Evolutionary conservation across 1,140 invertebrate species (phyloP).

Genomic region (Grapholita molesta): DNA sequence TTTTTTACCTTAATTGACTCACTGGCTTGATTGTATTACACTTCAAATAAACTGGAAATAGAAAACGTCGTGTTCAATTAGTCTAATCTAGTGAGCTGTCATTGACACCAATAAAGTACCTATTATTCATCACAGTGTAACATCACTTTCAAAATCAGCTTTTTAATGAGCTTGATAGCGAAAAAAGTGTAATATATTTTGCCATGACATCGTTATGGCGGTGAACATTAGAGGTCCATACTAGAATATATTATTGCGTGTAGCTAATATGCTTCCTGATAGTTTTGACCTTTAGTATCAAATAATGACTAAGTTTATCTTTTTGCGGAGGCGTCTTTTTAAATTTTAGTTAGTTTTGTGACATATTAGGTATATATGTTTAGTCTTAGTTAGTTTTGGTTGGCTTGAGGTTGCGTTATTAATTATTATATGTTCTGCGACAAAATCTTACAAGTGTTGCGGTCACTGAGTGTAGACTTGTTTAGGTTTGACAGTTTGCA

Average conservation of each 20-base stretch:
- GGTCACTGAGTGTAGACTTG: too few species aligned
- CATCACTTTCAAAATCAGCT: neutral
- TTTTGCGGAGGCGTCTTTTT: neutral
- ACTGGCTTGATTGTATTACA: neutral
- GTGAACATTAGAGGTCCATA: neutral
- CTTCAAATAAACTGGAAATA: neutral
- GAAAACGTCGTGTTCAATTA: neutral
- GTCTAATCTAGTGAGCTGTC: neutral
- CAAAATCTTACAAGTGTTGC: too few species aligned
- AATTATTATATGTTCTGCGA: too few species aligned
- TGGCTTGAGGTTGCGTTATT: too few species aligned
- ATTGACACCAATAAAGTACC: slow-evolving; percentile 3
- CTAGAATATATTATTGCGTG: neutral
- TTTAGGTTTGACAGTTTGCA: too few species aligned
- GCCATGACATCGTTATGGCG: slow-evolving; percentile 6
- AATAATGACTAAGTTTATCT: neutral
- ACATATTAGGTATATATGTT: neutral
- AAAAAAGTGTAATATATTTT: slow-evolving; percentile 7
- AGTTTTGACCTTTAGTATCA: neutral
- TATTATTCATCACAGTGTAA: neutral
- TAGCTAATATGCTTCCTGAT: neutral
- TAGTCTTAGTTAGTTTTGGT: too few species aligned
- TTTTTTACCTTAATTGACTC: neutral
- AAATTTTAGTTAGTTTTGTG: neutral
- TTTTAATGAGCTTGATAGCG: neutral